Evolutionary conservation across 2,888 invertebrate genomes (phyloP).

Genomic region (Adineta ricciae): DNA sequence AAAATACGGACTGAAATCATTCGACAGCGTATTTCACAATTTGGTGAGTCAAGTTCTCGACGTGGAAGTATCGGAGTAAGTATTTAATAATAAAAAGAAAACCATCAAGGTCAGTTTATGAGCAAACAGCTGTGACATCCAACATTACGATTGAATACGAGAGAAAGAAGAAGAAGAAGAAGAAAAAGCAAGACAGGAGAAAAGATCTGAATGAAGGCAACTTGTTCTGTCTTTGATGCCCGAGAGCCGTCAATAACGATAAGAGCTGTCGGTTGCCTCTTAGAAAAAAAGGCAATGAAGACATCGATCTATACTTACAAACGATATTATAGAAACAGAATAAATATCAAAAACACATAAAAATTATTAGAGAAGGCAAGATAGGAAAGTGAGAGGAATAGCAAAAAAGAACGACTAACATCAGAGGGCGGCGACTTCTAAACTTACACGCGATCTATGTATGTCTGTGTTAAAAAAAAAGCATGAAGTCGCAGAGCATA

Average conservation of each 20-base stretch:
- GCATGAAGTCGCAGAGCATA: neutral
- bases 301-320: neutral
- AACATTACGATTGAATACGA: neutral
- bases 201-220: neutral
- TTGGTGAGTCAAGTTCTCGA: neutral
- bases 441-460: neutral
- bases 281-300: neutral
- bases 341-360: neutral
- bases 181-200: too few species aligned
- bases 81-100: neutral
- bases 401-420: neutral
- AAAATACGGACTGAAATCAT: neutral
- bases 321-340: slow-evolving; percentile 1
- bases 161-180: neutral
- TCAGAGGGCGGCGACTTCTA: neutral
- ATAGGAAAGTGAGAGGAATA: neutral
- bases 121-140: slow-evolving; percentile 4
- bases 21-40: neutral
- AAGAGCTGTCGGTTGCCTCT: neutral
- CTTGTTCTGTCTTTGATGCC: slow-evolving; percentile 2
- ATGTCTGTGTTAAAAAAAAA: neutral
- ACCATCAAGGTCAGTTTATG: neutral
- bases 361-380: neutral
- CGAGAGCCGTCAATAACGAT: neutral
- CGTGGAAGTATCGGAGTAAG: neutral